Evolutionary conservation across 2,113 vertebrate genomes (phyloP).

Genomic region (Xenopus tropicalis): UCB_Xtro_10.0 CM004450.2:99174001-99174500

Average conservation of each 20-base stretch:
- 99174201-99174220: constrained; percentile 31
- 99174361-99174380: no score
- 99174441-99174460: no score
- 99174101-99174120: constrained; percentile 52
- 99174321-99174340: neutral
- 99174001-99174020: no score
- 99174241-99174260: constrained; percentile 15
- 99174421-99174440: no score
- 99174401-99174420: no score
- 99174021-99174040: no score
- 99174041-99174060: neutral
- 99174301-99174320: constrained; percentile 11
- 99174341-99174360: neutral
- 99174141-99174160: constrained; percentile 47
- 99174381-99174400: no score
- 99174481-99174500: constrained; percentile 14
- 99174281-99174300: constrained; percentile 14
- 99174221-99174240: constrained; percentile 4
- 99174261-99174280: neutral
- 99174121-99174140: constrained; percentile 52
- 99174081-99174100: constrained; percentile 41
- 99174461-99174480: no score
- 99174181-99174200: constrained; percentile 32
- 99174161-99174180: constrained; percentile 42
- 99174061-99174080: constrained; percentile 23